Conservation (phyloP, 2,113 vertebrate species). For the Oreochromis niloticus region DNA sequence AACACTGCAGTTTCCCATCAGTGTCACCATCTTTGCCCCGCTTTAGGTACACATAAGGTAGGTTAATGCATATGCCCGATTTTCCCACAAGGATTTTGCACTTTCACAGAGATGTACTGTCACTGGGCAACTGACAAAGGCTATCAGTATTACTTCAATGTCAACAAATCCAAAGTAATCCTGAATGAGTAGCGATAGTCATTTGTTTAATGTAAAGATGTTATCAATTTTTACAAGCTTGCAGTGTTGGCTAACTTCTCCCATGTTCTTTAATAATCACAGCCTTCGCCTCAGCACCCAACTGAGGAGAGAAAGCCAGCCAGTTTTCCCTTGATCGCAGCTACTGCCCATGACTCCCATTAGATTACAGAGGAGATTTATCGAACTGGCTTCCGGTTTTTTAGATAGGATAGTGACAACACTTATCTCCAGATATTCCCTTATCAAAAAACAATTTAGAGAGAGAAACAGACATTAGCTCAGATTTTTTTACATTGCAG, state of each 20-base stretch:
- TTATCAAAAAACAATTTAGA: slow-evolving; percentile 72
- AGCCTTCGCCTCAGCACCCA: background rate
- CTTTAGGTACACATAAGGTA: background rate
- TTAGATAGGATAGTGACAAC: slow-evolving; percentile 59
- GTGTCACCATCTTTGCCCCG: background rate
- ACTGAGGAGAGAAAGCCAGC: background rate
- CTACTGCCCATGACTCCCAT: slow-evolving; percentile 24
- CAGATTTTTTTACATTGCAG: slow-evolving; percentile 35
- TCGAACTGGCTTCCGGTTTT: slow-evolving; percentile 58
- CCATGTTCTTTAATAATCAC: background rate
- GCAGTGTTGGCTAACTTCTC: background rate
- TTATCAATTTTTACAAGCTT: slow-evolving; percentile 46
- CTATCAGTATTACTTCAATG: slow-evolving; percentile 61
- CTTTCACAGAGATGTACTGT: slow-evolving; percentile 12
- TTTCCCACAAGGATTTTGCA: background rate
- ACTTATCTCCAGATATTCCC: slow-evolving; percentile 65
- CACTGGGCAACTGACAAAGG: slow-evolving; percentile 35
- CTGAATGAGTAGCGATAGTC: slow-evolving; percentile 39
- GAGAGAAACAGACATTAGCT: slow-evolving; percentile 60
- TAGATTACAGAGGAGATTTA: slow-evolving; percentile 56
- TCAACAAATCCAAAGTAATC: slow-evolving; percentile 62
- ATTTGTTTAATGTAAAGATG: slow-evolving; percentile 58
- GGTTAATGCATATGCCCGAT: background rate
- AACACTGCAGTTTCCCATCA: background rate
- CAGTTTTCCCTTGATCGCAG: background rate